Percentiles rank a stretch among this genome's conserved stretches.
Evolutionary conservation across 2,888 invertebrate genomes (phyloP).

Genomic region (Epistrophe grossulariae): DNA sequence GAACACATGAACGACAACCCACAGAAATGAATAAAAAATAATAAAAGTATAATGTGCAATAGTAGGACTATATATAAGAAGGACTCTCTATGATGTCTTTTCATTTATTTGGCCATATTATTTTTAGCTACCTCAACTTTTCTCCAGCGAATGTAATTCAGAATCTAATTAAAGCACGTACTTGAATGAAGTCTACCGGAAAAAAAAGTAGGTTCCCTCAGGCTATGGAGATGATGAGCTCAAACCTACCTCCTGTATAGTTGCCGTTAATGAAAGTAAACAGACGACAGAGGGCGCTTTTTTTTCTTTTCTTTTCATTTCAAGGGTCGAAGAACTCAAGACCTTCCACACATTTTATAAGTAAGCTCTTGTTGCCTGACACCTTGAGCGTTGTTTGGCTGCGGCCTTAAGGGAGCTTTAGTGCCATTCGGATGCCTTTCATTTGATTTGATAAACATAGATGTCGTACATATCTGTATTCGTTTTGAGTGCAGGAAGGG

Average conservation of each 20-base stretch:
- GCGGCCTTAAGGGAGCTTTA: neutral
- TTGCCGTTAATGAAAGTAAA: constrained; percentile 46
- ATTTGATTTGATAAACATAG: constrained; percentile 43
- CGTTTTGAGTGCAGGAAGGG: neutral
- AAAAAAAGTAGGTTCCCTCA: constrained; percentile 5
- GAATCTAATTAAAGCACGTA: constrained; percentile 71
- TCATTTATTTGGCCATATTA: constrained; percentile 45
- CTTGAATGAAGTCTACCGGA: constrained; percentile 16
- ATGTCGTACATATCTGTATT: neutral
- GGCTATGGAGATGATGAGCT: constrained; percentile 21
- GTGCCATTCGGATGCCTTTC: constrained; percentile 30
- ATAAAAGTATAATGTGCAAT: constrained; percentile 16
- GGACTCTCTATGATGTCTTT: constrained; percentile 38
- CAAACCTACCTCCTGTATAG: neutral
- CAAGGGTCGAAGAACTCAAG: constrained; percentile 27
- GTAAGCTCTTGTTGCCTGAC: constrained; percentile 24
- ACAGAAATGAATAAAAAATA: constrained; percentile 4
- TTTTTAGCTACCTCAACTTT: neutral
- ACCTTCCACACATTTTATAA: neutral
- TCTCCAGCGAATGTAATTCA: constrained; percentile 34
- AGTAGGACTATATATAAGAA: constrained; percentile 2
- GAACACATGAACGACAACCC: constrained; percentile 37
- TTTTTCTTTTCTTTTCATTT: constrained; percentile 3
- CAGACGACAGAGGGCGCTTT: constrained; percentile 12
- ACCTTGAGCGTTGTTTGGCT: constrained; percentile 32